Evolutionary conservation across 35 echinoderm and acorn worm genomes (phyloP).

Genomic region (Amphiura filiformis): DNA sequence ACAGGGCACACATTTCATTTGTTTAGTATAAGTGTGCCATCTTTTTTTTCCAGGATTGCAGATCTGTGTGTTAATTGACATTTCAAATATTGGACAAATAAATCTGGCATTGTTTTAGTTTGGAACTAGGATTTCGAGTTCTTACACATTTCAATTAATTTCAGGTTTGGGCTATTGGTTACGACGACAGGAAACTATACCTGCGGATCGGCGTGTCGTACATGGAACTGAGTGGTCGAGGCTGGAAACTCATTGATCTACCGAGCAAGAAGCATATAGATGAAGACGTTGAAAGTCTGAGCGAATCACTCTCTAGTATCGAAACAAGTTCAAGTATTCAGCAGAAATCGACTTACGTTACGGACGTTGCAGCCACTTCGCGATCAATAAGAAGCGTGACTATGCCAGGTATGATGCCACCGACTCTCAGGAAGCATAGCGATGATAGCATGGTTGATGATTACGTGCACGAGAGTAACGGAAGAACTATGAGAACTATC

Average conservation of each 20-base stretch:
- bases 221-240: slow-evolving; percentile 72
- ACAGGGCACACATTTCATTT: too few relatives aligned
- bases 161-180: slow-evolving; percentile 90
- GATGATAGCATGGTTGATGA: neutral
- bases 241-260: slow-evolving; percentile 74
- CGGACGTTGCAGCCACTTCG: neutral
- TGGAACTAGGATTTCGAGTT: too few relatives aligned
- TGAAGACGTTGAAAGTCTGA: slow-evolving; percentile 25
- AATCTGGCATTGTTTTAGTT: too few relatives aligned
- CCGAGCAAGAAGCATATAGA: slow-evolving; percentile 16
- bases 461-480: neutral
- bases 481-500: neutral
- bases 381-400: slow-evolving; percentile 14
- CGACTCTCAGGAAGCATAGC: neutral
- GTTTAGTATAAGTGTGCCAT: too few relatives aligned
- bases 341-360: neutral
- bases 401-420: neutral
- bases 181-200: slow-evolving; percentile 57
- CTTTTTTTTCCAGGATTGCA: too few relatives aligned
- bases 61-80: too few relatives aligned
- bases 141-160: too few relatives aligned
- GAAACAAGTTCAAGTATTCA: neutral
- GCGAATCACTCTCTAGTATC: slow-evolving; percentile 27
- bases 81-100: too few relatives aligned
- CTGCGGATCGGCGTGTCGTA: slow-evolving; percentile 66